These are phyloP conservation scores for Microctonus aethiopoides DNA, from an alignment of 2,888 invertebrate species.

Conservation along the genomic window DNA sequence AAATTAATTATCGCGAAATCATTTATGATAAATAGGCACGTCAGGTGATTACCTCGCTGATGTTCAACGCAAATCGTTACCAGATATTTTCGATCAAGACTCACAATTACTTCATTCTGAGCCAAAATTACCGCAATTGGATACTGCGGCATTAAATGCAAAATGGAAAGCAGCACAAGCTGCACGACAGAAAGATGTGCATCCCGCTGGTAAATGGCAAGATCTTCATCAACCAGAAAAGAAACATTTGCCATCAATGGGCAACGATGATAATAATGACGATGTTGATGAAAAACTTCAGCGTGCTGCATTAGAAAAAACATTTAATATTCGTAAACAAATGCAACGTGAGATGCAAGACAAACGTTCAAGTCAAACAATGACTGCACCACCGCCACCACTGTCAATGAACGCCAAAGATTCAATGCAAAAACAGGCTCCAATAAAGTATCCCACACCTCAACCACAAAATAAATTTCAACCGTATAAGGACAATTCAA, in stretches of 20 bases:
- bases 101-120: conserved; percentile 61
- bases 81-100: conserved; percentile 64
- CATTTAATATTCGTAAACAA: conserved; percentile 61
- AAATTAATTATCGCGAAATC: conserved; percentile 22
- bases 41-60: conserved; percentile 48
- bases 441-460: conserved; percentile 61
- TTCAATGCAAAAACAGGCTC: conserved; percentile 51
- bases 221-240: conserved; percentile 69
- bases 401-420: conserved; percentile 54
- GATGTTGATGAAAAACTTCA: conserved; percentile 65
- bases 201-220: conserved; percentile 64
- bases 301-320: conserved; percentile 60
- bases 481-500: conserved; percentile 54
- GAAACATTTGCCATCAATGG: conserved; percentile 50
- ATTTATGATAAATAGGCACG: conserved; percentile 10
- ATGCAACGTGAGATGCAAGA: conserved; percentile 63
- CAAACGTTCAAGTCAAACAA: conserved; percentile 53
- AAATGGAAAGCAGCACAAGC: conserved; percentile 65
- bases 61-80: conserved; percentile 60
- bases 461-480: conserved; percentile 61
- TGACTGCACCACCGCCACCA: conserved; percentile 56
- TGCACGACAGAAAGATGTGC: conserved; percentile 51
- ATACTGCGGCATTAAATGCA: conserved; percentile 60
- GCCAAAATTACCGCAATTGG: conserved; percentile 59
- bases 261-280: conserved; percentile 57